Conservation (phyloP, 2,797 vertebrate genomes). For the Xerus rutilus region DNA sequence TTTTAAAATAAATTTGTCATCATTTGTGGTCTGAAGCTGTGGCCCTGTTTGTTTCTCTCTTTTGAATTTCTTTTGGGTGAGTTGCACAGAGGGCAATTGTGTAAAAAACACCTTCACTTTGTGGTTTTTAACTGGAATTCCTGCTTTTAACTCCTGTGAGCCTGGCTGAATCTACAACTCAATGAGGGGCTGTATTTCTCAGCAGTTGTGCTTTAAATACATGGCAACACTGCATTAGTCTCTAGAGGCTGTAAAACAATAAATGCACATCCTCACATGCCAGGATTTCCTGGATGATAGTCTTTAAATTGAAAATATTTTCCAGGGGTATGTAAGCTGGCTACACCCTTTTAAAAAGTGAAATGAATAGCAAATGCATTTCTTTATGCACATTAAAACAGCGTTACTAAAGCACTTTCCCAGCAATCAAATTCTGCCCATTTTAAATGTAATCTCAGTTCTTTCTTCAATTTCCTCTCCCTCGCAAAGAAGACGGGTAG, state of each 20-base stretch:
- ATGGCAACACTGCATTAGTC: background rate
- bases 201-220: background rate
- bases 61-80: conserved; percentile 1
- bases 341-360: conserved; percentile 48
- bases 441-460: conserved; percentile 6
- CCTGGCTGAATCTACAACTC: background rate
- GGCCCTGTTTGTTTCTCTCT: background rate
- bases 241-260: background rate
- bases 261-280: background rate
- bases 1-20: background rate
- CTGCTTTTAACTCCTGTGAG: background rate
- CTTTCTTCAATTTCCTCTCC: conserved; percentile 40
- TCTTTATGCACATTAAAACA: background rate
- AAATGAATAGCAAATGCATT: conserved; percentile 46
- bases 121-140: background rate
- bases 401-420: background rate
- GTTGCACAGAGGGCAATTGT: background rate
- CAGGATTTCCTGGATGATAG: conserved; percentile 46
- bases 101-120: background rate
- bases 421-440: background rate
- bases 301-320: conserved; percentile 68
- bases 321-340: conserved; percentile 63
- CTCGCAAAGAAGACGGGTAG: background rate
- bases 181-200: background rate
- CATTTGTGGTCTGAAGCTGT: background rate